Base-by-base conservation (phyloP, 2,888 invertebrate genomes). In the Hypomecis punctinalis region DNA sequence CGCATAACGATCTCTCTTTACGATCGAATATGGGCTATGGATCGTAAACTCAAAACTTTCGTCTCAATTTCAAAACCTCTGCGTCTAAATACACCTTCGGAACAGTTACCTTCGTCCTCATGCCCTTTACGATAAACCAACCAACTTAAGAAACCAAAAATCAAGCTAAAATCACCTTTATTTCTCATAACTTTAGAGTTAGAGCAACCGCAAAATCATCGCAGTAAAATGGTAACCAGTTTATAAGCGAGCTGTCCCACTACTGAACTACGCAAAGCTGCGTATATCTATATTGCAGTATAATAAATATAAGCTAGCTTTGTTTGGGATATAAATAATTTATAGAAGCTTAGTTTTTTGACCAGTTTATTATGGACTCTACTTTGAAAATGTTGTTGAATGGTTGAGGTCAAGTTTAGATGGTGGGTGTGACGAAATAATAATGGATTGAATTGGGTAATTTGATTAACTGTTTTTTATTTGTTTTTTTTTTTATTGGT, bases 181-280 rank as follows among this genome's bases (percentile, higher is more conserved):
- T 36, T 0, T 0, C 5, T 0, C 1, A 23, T 0, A 2, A 0
- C 0, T 5, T 75, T 76, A 59, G n/a, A 61, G 72, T 65, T 46
- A 5, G 4, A 5, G 1, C 35, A 60, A 35, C n/a, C n/a, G 82
- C 73, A 79, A 63, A 65, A 64, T 61, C 45, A 42, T 49, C 43
- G 35, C 35, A 61, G 48, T 51, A 48, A 67, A 67, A 52, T 69
- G 74, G 82, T 79, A 82, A 85, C 85, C 66, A 72, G 84, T 85
- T 72, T 72, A 74, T 71, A 75, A 79, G 77, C 77, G 70, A 76
- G 74, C 55, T 77, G 82, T 77, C 70, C 79, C 73, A 84, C 85
- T 85, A 84, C 85, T 77, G 83, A 78, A 81, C 81, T 86, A 85
- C 85, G 83, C 85, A 68, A 63, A 75, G 71, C 66, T 73, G 76